These are phyloP conservation scores for Indri indri DNA, from an alignment of 2,113 vertebrate species.

Conservation along the genomic window DNA sequence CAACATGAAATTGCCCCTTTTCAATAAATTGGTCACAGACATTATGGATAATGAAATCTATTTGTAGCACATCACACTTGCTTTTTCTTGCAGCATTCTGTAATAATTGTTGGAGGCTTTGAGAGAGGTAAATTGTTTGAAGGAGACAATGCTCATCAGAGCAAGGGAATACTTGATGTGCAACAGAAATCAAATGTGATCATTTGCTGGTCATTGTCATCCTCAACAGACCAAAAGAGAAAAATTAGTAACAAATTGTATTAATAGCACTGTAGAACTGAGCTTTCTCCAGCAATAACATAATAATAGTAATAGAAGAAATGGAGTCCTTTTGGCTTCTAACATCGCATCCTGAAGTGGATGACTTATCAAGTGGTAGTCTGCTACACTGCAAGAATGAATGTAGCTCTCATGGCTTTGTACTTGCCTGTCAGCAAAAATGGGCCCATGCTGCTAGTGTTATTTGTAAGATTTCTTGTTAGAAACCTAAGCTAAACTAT, in stretches of 20 bases:
- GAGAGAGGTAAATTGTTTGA: not conserved
- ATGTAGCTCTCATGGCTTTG: not conserved
- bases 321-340: not conserved
- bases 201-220: not conserved
- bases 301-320: not conserved
- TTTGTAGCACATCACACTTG: not conserved
- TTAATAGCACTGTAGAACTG: not conserved
- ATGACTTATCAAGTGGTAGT: not conserved
- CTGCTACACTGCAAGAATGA: not conserved
- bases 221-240: not conserved
- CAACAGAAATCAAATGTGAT: not conserved
- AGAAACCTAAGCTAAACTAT: conserved; percentile 19
- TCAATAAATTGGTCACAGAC: not conserved
- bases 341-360: not conserved
- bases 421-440: not conserved
- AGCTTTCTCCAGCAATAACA: not conserved
- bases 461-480: conserved; percentile 3
- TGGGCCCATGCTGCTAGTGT: not conserved
- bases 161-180: not conserved
- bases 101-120: not conserved
- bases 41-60: not conserved
- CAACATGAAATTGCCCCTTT: not conserved
- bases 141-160: not conserved
- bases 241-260: not conserved
- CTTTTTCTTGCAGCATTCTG: not conserved